Conservation (phyloP, 2,113 vertebrate species). For the Myodes glareolus region DNA sequence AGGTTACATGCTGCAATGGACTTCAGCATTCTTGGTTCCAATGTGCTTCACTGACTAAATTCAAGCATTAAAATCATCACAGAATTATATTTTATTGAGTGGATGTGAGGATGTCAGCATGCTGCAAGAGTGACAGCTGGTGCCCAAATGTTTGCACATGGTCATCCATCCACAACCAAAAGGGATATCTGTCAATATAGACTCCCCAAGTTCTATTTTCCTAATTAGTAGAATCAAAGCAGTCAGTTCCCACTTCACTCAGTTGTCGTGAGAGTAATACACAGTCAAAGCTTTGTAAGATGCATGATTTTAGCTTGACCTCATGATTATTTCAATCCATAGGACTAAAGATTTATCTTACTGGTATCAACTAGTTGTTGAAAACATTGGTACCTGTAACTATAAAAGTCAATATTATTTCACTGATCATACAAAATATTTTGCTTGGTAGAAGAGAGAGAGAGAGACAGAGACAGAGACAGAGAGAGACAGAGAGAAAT, state of each 20-base stretch:
- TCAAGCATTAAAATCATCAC: too few relatives aligned
- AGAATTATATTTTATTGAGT: neutral
- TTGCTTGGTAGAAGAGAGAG: neutral
- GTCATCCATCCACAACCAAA: neutral
- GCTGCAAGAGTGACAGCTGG: neutral
- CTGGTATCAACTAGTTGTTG: neutral
- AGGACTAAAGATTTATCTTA: neutral
- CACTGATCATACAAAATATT: neutral
- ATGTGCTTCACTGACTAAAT: neutral
- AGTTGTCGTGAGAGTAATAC: neutral
- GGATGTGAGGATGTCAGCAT: neutral
- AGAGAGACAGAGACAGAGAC: neutral
- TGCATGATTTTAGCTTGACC: neutral
- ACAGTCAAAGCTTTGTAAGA: neutral
- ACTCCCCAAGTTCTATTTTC: neutral
- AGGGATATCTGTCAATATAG: neutral
- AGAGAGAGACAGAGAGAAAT: neutral
- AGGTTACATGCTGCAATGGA: neutral
- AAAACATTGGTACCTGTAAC: neutral
- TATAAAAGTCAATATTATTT: neutral
- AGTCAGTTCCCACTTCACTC: neutral
- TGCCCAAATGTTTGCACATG: neutral
- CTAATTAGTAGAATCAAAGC: neutral
- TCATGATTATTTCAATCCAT: neutral
- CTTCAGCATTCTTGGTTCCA: neutral